These are phyloP conservation scores for Misgurnus anguillicaudatus DNA, from an alignment of 2,113 vertebrate species.

Conservation along the genomic window DNA sequence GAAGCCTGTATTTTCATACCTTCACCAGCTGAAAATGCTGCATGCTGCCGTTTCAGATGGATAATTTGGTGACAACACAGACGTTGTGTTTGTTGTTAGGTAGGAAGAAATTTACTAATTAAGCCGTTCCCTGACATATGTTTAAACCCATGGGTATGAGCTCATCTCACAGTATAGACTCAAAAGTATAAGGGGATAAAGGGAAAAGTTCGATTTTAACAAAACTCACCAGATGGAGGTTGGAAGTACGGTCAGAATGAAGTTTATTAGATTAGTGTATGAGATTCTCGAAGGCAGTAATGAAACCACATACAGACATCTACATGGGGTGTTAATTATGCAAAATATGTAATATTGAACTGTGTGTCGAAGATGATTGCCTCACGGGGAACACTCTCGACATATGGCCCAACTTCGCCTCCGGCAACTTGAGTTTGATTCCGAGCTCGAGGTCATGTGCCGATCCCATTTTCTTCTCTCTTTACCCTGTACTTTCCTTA, in stretches of 20 bases:
- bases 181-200: background rate
- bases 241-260: background rate
- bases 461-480: too few relatives aligned
- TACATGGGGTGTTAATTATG: background rate
- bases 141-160: background rate
- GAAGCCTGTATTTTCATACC: constrained; percentile 17
- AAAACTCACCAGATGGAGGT: background rate
- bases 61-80: constrained; percentile 36
- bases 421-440: too few relatives aligned
- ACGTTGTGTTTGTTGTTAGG: constrained; percentile 29
- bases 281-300: too few relatives aligned
- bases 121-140: constrained; percentile 25
- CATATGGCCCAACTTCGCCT: too few relatives aligned
- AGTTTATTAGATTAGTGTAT: constrained; percentile 3
- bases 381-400: too few relatives aligned
- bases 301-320: background rate
- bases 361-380: too few relatives aligned
- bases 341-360: background rate
- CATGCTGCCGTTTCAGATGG: constrained; percentile 3
- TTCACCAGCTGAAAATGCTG: background rate
- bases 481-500: too few relatives aligned
- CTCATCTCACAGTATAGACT: background rate
- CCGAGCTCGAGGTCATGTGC: too few relatives aligned
- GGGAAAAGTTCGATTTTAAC: background rate
- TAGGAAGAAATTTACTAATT: constrained; percentile 40